Conservation (phyloP, 2,113 vertebrate species). For the Chamaetylas fuelleborni region DNA sequence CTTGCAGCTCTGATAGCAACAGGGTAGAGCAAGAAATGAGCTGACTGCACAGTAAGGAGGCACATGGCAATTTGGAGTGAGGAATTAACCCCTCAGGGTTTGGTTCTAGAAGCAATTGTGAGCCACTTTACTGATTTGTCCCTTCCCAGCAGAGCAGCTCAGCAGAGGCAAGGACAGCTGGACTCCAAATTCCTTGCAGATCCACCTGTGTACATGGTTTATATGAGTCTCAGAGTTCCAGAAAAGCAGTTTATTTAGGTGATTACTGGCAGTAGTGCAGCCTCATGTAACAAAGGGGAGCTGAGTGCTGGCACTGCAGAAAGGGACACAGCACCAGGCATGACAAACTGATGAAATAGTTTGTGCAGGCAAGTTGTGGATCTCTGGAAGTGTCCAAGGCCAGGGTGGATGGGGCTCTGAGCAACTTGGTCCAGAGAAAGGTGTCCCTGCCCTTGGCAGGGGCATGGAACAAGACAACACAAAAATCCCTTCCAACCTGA, state of each 20-base stretch:
- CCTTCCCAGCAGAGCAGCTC: background rate
- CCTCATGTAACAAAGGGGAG: rapidly evolving
- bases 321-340: background rate
- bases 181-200: background rate
- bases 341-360: too few relatives aligned
- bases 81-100: background rate
- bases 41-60: background rate
- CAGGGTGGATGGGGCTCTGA: background rate
- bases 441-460: background rate
- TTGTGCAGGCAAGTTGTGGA: background rate
- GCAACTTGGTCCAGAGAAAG: background rate
- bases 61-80: background rate
- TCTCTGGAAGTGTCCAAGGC: background rate
- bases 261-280: background rate
- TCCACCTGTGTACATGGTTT: background rate
- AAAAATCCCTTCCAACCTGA: background rate
- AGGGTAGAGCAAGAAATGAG: background rate
- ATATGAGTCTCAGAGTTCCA: background rate
- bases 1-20: background rate
- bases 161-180: background rate
- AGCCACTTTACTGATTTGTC: background rate
- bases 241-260: background rate
- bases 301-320: background rate
- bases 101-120: background rate
- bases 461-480: rapidly evolving